Evolutionary conservation across 2,888 invertebrate genomes (phyloP).

Genomic region (Lathronympha strigana): DNA sequence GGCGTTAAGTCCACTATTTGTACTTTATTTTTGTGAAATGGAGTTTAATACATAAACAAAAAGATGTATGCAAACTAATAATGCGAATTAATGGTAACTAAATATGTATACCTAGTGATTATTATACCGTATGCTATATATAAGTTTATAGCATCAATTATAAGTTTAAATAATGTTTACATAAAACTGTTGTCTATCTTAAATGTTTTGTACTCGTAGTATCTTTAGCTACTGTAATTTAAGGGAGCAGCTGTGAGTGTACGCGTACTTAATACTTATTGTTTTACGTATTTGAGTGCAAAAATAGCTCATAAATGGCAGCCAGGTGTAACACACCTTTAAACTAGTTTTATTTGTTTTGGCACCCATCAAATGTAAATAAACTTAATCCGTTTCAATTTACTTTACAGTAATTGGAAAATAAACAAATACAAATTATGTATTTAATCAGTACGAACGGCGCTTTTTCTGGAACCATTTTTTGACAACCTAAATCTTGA

Average conservation of each 20-base stretch:
- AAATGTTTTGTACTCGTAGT: neutral
- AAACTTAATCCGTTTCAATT: conserved; percentile 11
- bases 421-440: too few species aligned
- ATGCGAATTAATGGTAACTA: too few species aligned
- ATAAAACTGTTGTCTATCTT: conserved; percentile 1
- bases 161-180: neutral
- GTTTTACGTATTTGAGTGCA: conserved; percentile 36
- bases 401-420: neutral
- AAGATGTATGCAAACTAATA: too few species aligned
- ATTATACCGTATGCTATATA: neutral
- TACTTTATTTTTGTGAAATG: too few species aligned
- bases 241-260: conserved; percentile 25
- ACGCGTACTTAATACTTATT: conserved; percentile 34
- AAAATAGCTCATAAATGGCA: conserved; percentile 36
- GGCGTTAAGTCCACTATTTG: too few species aligned
- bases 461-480: neutral
- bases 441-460: too few species aligned
- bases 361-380: conserved; percentile 6
- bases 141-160: conserved; percentile 1
- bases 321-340: conserved; percentile 39
- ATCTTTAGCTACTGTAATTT: conserved; percentile 18
- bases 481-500: neutral
- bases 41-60: too few species aligned
- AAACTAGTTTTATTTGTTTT: conserved; percentile 21
- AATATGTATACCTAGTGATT: too few species aligned